Conservation (phyloP, 2,888 invertebrate species). For the Brassicogethes aeneus region DNA sequence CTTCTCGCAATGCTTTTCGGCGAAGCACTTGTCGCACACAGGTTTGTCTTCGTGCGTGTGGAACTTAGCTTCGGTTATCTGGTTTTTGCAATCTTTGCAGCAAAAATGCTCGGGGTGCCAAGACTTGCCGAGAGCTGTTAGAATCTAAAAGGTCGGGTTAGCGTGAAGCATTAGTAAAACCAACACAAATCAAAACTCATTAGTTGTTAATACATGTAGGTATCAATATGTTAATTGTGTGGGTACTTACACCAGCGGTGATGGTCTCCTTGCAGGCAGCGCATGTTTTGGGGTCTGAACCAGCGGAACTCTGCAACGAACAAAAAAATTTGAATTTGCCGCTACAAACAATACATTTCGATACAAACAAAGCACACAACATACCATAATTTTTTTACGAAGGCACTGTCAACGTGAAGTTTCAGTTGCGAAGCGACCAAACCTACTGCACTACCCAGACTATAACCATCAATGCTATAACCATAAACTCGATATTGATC, state of each 20-base stretch:
- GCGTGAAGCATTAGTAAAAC: not conserved
- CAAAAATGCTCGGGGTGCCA: slow-evolving; percentile 96
- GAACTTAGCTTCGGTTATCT: slow-evolving; percentile 86
- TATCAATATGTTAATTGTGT: too few relatives aligned
- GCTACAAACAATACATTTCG: too few relatives aligned
- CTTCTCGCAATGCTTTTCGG: slow-evolving; percentile 77
- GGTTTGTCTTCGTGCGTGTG: slow-evolving; percentile 81
- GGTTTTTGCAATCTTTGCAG: slow-evolving; percentile 80
- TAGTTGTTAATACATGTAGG: too few relatives aligned
- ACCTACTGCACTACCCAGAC: too few relatives aligned
- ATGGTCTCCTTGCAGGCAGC: slow-evolving; percentile 49
- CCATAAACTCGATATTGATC: slow-evolving; percentile 17
- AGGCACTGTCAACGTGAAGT: too few relatives aligned
- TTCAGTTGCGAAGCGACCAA: too few relatives aligned
- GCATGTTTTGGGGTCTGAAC: slow-evolving; percentile 38
- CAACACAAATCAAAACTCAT: not conserved
- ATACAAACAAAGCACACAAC: too few relatives aligned
- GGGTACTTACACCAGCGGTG: slow-evolving; percentile 47
- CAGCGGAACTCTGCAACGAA: slow-evolving; percentile 38
- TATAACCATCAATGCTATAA: too few relatives aligned
- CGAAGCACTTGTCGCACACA: slow-evolving; percentile 81
- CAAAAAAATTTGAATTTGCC: too few relatives aligned
- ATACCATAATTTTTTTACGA: too few relatives aligned
- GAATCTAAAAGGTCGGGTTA: slow-evolving; percentile 51
- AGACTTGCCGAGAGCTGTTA: slow-evolving; percentile 83